These are phyloP conservation scores for Zoroaster sp. DNA, from an alignment of 53 echinoderm and acorn worm genomes.

Conservation along the genomic window DNA sequence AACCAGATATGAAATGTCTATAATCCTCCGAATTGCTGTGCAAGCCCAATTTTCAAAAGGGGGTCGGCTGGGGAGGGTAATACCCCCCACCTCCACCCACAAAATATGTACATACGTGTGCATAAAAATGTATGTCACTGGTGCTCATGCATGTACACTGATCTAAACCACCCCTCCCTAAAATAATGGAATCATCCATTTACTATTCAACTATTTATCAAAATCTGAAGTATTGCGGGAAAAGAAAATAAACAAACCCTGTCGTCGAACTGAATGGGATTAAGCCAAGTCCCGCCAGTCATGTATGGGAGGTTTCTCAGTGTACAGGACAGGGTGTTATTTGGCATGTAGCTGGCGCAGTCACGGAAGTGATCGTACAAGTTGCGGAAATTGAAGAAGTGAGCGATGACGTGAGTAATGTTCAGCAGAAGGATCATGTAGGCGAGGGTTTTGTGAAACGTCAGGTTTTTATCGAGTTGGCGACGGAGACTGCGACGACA, in stretches of 20 bases:
- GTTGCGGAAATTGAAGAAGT: conserved; percentile 93
- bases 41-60: no score
- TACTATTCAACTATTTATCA: no score
- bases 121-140: no score
- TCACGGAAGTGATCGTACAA: conserved; percentile 60
- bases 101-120: no score
- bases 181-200: no score
- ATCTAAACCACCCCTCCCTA: no score
- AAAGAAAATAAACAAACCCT: conserved; percentile 53
- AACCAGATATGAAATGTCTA: neutral
- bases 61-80: no score
- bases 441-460: conserved; percentile 94
- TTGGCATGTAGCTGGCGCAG: neutral
- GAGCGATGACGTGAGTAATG: conserved; percentile 78
- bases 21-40: no score
- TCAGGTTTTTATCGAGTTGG: conserved; percentile 93
- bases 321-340: conserved; percentile 7
- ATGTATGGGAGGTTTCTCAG: conserved; percentile 14
- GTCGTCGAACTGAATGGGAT: conserved; percentile 54
- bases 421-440: conserved; percentile 84
- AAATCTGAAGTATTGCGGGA: no score
- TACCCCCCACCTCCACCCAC: no score
- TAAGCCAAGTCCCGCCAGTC: conserved; percentile 63
- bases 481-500: conserved; percentile 87
- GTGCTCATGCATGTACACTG: no score